Percentiles rank a stretch among this genome's conserved stretches.
phyloP scores from a whole-genome alignment of 2,888 invertebrate species.

The Drosophila suboccidentalis region DNA sequence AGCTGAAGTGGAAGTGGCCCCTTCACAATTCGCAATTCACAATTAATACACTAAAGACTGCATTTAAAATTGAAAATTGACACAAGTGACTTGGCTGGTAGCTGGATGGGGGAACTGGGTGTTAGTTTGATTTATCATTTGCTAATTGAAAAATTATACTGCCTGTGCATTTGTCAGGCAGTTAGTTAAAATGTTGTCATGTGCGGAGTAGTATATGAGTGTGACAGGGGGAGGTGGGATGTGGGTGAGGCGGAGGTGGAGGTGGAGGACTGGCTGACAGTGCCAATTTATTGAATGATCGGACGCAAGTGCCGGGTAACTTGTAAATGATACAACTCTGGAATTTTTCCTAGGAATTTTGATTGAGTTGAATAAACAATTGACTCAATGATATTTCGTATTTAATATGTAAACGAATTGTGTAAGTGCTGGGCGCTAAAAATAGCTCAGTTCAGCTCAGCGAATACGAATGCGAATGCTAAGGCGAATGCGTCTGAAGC shows the following conservation, averaged over 20 bases:
- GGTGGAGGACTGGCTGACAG: slow-evolving; percentile 48
- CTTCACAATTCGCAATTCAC: slow-evolving; percentile 8
- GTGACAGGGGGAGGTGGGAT: background rate
- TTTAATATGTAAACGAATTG: slow-evolving; percentile 77
- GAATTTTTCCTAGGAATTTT: slow-evolving; percentile 79
- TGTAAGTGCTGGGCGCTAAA: slow-evolving; percentile 67
- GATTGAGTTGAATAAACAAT: slow-evolving; percentile 79
- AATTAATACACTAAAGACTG: slow-evolving; percentile 71
- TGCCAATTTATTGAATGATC: slow-evolving; percentile 77
- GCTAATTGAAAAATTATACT: slow-evolving; percentile 82
- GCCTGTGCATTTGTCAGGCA: slow-evolving; percentile 72
- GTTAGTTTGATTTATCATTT: slow-evolving; percentile 81
- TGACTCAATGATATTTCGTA: slow-evolving; percentile 53
- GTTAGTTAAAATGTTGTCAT: slow-evolving; percentile 76
- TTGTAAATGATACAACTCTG: slow-evolving; percentile 70
- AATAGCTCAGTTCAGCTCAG: slow-evolving; percentile 51
- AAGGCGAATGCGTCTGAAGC: slow-evolving; percentile 40
- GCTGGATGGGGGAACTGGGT: slow-evolving; percentile 45
- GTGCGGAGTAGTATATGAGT: slow-evolving; percentile 19
- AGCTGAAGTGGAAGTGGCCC: slow-evolving; percentile 4
- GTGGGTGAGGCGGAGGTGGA: background rate
- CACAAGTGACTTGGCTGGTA: slow-evolving; percentile 33
- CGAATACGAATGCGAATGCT: slow-evolving; percentile 6
- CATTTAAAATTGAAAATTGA: slow-evolving; percentile 66
- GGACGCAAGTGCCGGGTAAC: slow-evolving; percentile 43